Evolutionary conservation across 2,888 invertebrate species (phyloP).

Genomic region (Amorpha juglandis): DNA sequence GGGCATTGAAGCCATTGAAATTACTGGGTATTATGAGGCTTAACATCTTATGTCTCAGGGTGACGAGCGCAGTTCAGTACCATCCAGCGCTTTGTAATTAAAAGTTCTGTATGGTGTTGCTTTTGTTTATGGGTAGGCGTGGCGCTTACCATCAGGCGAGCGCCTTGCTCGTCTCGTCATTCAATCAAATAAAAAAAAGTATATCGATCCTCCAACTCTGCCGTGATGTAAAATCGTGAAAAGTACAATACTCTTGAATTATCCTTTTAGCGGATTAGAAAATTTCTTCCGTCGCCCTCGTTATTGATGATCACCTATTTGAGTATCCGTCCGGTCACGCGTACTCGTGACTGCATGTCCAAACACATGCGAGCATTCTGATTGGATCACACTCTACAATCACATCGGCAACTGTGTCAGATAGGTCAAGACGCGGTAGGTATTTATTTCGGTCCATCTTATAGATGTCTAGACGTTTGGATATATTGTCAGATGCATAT

Average conservation of each 20-base stretch:
- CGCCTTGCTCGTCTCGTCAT: too few relatives aligned
- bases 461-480: conserved; percentile 14
- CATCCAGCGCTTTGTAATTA: too few relatives aligned
- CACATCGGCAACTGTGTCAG: conserved; percentile 14
- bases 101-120: too few relatives aligned
- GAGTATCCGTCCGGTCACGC: conserved; percentile 18
- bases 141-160: too few relatives aligned
- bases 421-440: conserved; percentile 17
- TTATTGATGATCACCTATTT: not conserved
- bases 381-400: conserved; percentile 20
- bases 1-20: too few relatives aligned
- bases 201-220: not conserved
- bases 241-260: not conserved
- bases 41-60: too few relatives aligned
- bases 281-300: not conserved
- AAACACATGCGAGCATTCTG: conserved; percentile 2
- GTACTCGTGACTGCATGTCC: conserved; percentile 7
- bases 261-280: not conserved
- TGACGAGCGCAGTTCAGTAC: too few relatives aligned
- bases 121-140: too few relatives aligned
- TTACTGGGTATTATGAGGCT: too few relatives aligned
- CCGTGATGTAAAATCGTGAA: not conserved
- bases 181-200: too few relatives aligned
- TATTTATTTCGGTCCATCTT: conserved; percentile 11
- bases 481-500: not conserved